Base-by-base conservation (phyloP, 53 echinoderm and acorn worm genomes). In the Actinopyga echinites region DNA sequence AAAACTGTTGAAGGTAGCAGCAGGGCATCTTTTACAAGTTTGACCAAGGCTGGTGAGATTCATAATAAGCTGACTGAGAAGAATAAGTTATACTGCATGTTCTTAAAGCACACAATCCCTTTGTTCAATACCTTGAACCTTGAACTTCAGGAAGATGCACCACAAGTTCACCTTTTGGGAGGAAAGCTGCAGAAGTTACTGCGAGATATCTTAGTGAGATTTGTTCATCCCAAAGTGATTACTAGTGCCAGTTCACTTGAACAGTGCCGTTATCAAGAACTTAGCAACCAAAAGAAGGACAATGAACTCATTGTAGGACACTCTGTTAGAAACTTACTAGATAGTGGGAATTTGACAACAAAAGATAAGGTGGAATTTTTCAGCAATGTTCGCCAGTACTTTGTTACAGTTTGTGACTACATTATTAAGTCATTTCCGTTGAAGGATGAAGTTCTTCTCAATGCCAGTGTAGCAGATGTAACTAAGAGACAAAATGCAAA, bases 291-390 rank as follows among this genome's bases (percentile, higher is more conserved):
- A 52, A 74, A 43, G 75, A 59, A 74, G 30, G 77, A 78, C 23
- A 31, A 85, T 43, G 78, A 85, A 17, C 79, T 85, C 26, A 64
- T 85, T 77, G 85, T 86, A 53, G 86, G 86, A 30, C 81, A 80
- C 26, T 64, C 77, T 37, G 69, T 86, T 49, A 67, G 55, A 20
- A 36, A 65, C 68, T 86, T 68, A 35, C 55, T 86, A 80, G 81
- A 35, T 80, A 52, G 35, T 17, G 45, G 64, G 20, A 65, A 80
- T 65, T 65, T 80, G 33, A 64, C 69, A 79, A 42, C 26, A 15
- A 61, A 75, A 42, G 75, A 85, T 13, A 22, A 59, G 57, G 75
- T 23, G 62, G 85, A 85, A 43, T 87, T 87, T 74, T 87, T 59
- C 37, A 63, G 30, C 20, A 32, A 58, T 55, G 87, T 87, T 43